Percentiles rank a stretch among this genome's conserved stretches.
Conservation (phyloP, 2,888 invertebrate genomes). For the Drosophila paramelanica region DNA sequence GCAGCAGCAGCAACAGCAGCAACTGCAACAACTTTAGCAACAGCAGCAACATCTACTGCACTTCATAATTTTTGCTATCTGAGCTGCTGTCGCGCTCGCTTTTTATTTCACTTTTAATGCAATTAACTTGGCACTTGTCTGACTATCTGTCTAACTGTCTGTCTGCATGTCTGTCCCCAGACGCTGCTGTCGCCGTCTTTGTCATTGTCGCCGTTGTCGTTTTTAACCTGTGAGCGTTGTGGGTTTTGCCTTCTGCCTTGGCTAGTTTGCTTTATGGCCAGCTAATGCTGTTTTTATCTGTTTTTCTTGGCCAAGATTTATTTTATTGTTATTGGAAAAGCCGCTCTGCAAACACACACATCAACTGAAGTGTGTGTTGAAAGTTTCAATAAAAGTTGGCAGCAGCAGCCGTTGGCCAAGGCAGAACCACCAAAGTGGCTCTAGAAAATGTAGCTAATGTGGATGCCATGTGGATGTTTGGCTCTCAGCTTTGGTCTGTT, state of each 20-base stretch:
- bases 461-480: conserved; percentile 9
- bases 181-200: conserved; percentile 46
- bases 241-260: conserved; percentile 51
- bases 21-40: conserved; percentile 31
- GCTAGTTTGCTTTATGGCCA: conserved; percentile 69
- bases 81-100: conserved; percentile 72
- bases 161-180: conserved; percentile 46
- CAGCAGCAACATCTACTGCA: conserved; percentile 52
- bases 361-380: conserved; percentile 25
- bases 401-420: conserved; percentile 15
- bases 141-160: conserved; percentile 51
- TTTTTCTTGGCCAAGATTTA: conserved; percentile 79
- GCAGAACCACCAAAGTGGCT: conserved; percentile 4
- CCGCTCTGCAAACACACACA: conserved; percentile 44
- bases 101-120: conserved; percentile 78
- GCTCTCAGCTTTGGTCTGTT: conserved; percentile 47
- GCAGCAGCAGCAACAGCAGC: conserved; percentile 24
- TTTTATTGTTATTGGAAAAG: conserved; percentile 78
- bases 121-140: conserved; percentile 79
- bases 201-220: conserved; percentile 21
- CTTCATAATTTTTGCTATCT: conserved; percentile 80
- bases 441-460: conserved; percentile 24
- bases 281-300: conserved; percentile 79
- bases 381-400: conserved; percentile 73
- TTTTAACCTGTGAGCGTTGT: conserved; percentile 42